phyloP scores from a whole-genome alignment of 2,113 vertebrate species.

The Fregetta grallaria region DNA sequence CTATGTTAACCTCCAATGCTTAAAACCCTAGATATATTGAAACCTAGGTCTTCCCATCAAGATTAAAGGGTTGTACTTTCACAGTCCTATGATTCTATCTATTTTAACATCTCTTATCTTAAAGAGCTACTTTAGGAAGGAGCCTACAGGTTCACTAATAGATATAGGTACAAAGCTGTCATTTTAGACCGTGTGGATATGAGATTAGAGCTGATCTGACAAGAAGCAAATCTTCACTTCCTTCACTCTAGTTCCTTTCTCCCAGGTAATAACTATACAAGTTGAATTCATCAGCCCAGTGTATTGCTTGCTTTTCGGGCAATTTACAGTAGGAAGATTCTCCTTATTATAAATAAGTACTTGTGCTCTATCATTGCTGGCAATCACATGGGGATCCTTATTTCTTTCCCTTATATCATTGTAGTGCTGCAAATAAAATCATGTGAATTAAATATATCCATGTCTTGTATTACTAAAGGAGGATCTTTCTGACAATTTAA shows the following conservation, averaged over 20 bases:
- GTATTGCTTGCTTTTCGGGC: not conserved
- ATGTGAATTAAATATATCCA: not conserved
- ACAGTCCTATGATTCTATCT: not conserved
- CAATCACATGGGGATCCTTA: not conserved
- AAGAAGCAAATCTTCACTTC: not conserved
- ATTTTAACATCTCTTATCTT: slow-evolving; percentile 13
- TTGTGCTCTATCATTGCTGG: not conserved
- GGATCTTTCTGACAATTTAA: not conserved
- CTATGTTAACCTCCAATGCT: not conserved
- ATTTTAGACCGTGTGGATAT: not conserved
- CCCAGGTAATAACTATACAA: not conserved
- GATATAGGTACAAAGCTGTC: not conserved
- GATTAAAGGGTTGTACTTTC: not conserved
- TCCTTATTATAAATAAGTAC: not conserved
- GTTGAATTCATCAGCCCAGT: not conserved
- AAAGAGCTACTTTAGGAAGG: not conserved
- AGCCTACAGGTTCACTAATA: not conserved
- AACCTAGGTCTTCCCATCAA: not conserved
- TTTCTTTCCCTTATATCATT: not conserved
- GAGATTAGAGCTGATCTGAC: not conserved
- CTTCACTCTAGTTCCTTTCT: not conserved
- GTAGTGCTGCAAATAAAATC: not conserved
- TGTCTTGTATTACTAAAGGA: not conserved
- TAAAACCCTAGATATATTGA: not conserved
- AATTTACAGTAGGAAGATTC: not conserved